Evolutionary conservation across 2,888 invertebrate species (phyloP).

Genomic region (Panorpa germanica): DNA sequence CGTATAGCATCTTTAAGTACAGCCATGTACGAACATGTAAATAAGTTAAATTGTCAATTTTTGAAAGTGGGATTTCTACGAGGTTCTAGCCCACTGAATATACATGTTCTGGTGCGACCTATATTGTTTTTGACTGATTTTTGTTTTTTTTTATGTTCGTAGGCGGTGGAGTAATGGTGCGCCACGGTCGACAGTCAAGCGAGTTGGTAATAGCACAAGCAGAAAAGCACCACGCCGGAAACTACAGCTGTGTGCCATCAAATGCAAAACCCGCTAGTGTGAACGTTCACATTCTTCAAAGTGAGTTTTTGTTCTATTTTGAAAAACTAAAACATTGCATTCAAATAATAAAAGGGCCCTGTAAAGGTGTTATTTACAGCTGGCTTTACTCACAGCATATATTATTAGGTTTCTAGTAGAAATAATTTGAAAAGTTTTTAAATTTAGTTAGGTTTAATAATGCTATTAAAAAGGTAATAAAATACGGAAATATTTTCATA

Average conservation of each 20-base stretch:
- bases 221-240: conserved; percentile 39
- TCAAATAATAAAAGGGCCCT: no score
- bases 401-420: no score
- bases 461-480: no score
- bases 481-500: no score
- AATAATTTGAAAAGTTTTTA: no score
- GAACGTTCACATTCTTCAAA: conserved; percentile 40
- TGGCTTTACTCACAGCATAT: no score
- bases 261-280: conserved; percentile 47
- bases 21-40: not conserved
- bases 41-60: not conserved
- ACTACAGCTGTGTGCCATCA: conserved; percentile 52
- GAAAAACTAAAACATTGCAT: no score
- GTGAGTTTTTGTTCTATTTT: conserved; percentile 29
- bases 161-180: conserved; percentile 26
- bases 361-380: no score
- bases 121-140: not conserved
- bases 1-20: no score
- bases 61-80: not conserved
- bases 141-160: not conserved
- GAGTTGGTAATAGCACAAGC: conserved; percentile 28
- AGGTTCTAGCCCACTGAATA: not conserved
- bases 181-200: conserved; percentile 26
- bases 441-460: no score
- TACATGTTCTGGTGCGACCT: not conserved